Conservation (phyloP, 1,140 invertebrate genomes). For the Tetramorium parvispinum region DNA sequence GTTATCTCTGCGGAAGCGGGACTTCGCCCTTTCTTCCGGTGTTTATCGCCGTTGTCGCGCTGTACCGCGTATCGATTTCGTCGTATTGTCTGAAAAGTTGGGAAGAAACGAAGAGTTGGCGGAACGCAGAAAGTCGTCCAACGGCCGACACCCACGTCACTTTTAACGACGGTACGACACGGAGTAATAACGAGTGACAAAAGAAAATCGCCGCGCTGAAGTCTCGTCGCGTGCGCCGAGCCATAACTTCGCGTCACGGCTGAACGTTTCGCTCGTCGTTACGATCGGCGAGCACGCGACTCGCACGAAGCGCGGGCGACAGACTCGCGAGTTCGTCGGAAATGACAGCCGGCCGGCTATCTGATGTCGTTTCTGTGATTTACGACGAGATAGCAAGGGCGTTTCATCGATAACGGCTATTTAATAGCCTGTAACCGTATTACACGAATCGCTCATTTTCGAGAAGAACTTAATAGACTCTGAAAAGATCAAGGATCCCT, state of each 20-base stretch:
- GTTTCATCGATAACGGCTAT: slow-evolving; percentile 30
- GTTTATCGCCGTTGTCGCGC: not conserved
- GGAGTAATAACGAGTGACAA: slow-evolving; percentile 62
- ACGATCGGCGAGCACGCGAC: slow-evolving; percentile 72
- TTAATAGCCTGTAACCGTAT: slow-evolving; percentile 44
- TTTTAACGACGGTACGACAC: slow-evolving; percentile 64
- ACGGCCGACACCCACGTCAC: slow-evolving; percentile 63
- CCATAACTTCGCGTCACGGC: slow-evolving; percentile 63
- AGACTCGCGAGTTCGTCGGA: slow-evolving; percentile 51
- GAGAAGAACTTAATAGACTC: not conserved
- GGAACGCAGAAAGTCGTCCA: slow-evolving; percentile 48
- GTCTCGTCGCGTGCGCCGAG: slow-evolving; percentile 64
- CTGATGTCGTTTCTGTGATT: slow-evolving; percentile 64
- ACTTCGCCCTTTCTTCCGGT: not conserved
- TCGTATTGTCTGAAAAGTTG: not conserved
- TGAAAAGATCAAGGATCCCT: not conserved
- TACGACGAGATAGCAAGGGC: slow-evolving; percentile 51
- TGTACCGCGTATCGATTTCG: slow-evolving; percentile 18
- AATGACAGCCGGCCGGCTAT: slow-evolving; percentile 51
- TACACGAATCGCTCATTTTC: not conserved
- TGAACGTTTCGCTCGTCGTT: slow-evolving; percentile 69
- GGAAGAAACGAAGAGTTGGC: not conserved
- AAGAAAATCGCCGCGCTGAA: slow-evolving; percentile 51
- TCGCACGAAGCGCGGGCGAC: slow-evolving; percentile 20
- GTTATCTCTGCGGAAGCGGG: not conserved